phyloP scores from a whole-genome alignment of 2,888 invertebrate genomes.

The Netelia fuscicornis region DNA sequence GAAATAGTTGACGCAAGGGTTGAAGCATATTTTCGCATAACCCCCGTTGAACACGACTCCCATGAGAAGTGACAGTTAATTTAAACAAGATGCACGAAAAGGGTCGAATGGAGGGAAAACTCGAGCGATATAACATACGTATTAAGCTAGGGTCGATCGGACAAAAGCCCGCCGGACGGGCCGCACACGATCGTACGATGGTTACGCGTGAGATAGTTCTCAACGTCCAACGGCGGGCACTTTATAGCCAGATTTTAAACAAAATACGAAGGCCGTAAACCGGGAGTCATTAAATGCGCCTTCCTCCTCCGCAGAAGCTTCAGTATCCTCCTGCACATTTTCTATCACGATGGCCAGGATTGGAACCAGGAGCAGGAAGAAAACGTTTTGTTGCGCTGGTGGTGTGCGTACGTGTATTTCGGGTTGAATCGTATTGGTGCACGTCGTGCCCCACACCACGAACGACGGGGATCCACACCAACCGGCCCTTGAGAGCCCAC shows the following conservation, averaged over 20 bases:
- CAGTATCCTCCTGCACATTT: conserved; percentile 64
- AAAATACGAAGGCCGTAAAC: conserved; percentile 81
- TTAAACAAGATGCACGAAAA: conserved; percentile 32
- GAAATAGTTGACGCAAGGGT: not conserved
- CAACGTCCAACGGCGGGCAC: conserved; percentile 51
- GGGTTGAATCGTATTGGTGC: conserved; percentile 27
- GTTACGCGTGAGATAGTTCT: conserved; percentile 29
- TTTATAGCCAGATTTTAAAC: conserved; percentile 80
- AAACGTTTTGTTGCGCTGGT: conserved; percentile 30
- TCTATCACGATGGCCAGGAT: conserved; percentile 12
- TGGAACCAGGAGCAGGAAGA: not conserved
- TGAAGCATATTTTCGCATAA: conserved; percentile 2
- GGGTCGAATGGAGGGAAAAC: conserved; percentile 15
- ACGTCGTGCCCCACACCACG: conserved; percentile 73
- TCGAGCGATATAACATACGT: conserved; percentile 35
- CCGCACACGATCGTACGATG: conserved; percentile 35
- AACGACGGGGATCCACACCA: conserved; percentile 67
- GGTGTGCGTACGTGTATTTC: not conserved
- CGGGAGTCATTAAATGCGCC: conserved; percentile 79
- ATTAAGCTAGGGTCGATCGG: conserved; percentile 31
- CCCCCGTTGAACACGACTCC: not conserved
- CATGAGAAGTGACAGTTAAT: conserved; percentile 12
- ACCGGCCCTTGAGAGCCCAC: conserved; percentile 80
- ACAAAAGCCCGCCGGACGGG: conserved; percentile 47
- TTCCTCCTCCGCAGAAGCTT: conserved; percentile 36